Conservation (phyloP, 2,797 vertebrate species). For the Rallus crepitans region DNA sequence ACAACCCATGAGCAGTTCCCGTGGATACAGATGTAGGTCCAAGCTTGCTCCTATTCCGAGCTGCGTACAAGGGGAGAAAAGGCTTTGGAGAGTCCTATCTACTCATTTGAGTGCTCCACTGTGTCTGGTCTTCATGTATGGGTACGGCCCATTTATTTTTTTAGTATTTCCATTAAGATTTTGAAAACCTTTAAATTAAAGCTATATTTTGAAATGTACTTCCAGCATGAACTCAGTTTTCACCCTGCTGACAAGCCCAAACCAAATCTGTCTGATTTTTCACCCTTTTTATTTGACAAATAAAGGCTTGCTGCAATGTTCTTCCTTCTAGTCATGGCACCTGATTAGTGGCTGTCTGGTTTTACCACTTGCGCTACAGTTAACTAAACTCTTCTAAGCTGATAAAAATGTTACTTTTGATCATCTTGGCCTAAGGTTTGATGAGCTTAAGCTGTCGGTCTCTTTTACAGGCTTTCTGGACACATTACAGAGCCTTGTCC, state of each 20-base stretch:
- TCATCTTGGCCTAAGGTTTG: not conserved
- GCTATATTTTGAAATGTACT: not conserved
- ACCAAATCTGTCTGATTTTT: not conserved
- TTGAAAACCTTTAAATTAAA: not conserved
- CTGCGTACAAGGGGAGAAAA: not conserved
- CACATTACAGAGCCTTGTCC: not conserved
- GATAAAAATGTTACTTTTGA: not conserved
- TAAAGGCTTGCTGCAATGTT: not conserved
- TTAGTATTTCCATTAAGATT: not conserved
- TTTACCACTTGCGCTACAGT: not conserved
- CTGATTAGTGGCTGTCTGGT: not conserved
- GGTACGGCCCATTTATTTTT: not conserved
- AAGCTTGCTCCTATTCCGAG: not conserved
- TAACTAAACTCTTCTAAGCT: not conserved
- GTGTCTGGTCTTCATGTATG: not conserved
- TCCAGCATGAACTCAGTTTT: not conserved
- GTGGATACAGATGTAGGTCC: not conserved
- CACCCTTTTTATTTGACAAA: not conserved
- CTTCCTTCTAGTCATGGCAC: not conserved
- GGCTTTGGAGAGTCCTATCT: not conserved
- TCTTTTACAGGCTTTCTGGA: not conserved
- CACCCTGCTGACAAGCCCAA: not conserved
- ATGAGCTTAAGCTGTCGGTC: not conserved
- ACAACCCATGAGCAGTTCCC: not conserved
- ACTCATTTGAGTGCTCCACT: not conserved